phyloP scores from a whole-genome alignment of 2,113 vertebrate species.

The Gallinago paraguaiae region DNA sequence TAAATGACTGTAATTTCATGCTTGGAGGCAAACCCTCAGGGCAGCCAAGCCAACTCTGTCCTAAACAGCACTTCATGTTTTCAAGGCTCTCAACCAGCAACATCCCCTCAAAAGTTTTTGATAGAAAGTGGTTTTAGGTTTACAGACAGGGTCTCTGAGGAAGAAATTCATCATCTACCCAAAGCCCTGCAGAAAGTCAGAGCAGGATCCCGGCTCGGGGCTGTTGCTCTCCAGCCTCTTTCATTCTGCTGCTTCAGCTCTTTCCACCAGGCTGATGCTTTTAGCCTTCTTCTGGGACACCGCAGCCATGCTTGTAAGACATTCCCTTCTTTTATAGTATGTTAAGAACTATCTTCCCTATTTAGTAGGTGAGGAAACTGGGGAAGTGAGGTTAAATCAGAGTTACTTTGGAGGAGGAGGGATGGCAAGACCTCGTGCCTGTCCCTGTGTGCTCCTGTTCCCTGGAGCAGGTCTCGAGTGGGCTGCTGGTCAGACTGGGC shows the following conservation, averaged over 20 bases:
- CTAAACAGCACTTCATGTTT: neutral
- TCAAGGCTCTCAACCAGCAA: neutral
- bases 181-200: neutral
- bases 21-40: neutral
- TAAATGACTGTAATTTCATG: neutral
- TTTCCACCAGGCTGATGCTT: neutral
- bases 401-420: neutral
- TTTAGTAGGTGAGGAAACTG: neutral
- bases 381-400: neutral
- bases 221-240: neutral
- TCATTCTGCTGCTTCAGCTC: neutral
- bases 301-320: neutral
- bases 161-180: neutral
- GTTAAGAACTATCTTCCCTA: neutral
- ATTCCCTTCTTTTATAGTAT: neutral
- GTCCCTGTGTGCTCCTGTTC: neutral
- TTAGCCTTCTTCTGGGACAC: neutral
- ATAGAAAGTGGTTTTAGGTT: neutral
- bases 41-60: neutral
- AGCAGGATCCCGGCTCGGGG: neutral
- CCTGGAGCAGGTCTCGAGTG: neutral
- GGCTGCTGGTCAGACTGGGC: neutral
- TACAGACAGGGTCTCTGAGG: neutral
- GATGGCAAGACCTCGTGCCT: neutral
- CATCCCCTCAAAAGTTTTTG: neutral